Evolutionary conservation across 2,797 vertebrate species (phyloP), one percentile per base, ranked within the genome.

Genomic region (Enoplosus armatus): DNA sequence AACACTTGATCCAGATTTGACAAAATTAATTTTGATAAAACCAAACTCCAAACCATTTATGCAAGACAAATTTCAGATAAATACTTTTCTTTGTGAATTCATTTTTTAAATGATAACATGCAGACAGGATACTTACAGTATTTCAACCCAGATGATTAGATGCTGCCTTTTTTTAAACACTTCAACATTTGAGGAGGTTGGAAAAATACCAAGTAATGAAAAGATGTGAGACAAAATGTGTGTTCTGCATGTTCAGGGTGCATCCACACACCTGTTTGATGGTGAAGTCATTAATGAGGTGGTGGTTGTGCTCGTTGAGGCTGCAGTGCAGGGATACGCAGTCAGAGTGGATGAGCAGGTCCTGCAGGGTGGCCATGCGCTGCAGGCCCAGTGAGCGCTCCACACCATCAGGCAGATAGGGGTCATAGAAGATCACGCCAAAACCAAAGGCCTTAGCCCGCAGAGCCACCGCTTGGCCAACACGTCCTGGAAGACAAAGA

Each of bases 241-340:
- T 14, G 39, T 33, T 45, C 37, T 61, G 10, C 6, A 45, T n/a
- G 56, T 54, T 54, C 20, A 24, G 20, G 27, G 26, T 41, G 18
- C 5, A 2, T 27, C 43, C 27, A 56, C 79, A 18, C 31, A 97
- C 97, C 96, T 97, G 97, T 95, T 97, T 97, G 93, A 97, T 97
- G 93, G 97, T 97, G 93, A 97, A 97, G 95, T 97, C 97, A 87
- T 97, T 97, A 88, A 97, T 97, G 94, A 97, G 97, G 90, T 97
- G 97, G 93, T 97, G 96, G 93, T 97, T 97, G 96, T 97, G 97
- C 93, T 97, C 96, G 79, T 97, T 97, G 88, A 97, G 95, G 93
- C 96, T 97, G 94, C 96, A 97, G 93, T 97, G 97, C 90, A 97
- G 94, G 67, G 96, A 97, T 63, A 97, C 97, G 69, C 97, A 97